phyloP scores from a whole-genome alignment of 2,797 vertebrate species.

The Perodicticus potto region DNA sequence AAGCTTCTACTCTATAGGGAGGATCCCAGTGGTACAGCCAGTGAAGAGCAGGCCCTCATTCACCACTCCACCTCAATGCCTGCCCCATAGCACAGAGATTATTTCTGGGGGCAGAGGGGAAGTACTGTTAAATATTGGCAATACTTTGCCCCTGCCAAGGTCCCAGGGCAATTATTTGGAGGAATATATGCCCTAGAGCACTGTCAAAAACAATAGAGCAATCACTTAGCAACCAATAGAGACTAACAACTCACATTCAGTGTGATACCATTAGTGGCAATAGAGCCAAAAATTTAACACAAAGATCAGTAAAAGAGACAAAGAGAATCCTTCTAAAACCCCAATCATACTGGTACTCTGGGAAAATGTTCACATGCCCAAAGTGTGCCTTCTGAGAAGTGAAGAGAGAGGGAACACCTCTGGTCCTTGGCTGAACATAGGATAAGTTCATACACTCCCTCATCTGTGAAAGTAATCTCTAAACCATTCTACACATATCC shows the following conservation, averaged over 20 bases:
- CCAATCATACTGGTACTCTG: not conserved
- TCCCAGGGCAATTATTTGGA: not conserved
- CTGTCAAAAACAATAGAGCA: conserved; percentile 27
- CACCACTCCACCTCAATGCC: not conserved
- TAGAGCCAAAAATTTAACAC: not conserved
- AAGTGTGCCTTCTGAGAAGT: not conserved
- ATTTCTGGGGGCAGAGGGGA: not conserved
- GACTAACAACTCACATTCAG: not conserved
- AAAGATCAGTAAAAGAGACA: not conserved
- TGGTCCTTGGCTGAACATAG: not conserved
- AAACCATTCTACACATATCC: not conserved
- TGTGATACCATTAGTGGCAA: not conserved
- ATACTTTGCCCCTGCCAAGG: not conserved
- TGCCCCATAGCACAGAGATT: not conserved
- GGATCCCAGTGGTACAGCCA: not conserved
- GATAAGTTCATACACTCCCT: not conserved
- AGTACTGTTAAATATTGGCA: not conserved
- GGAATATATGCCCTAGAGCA: not conserved
- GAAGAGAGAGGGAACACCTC: not conserved
- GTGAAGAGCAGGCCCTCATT: not conserved
- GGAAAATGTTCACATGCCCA: not conserved
- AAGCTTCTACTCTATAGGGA: not conserved
- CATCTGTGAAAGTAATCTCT: not conserved
- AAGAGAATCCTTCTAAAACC: conserved; percentile 5
- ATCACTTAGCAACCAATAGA: not conserved